These are phyloP conservation scores for Chitala chitala DNA, from an alignment of 2,113 vertebrate genomes.

Conservation along the genomic window DNA sequence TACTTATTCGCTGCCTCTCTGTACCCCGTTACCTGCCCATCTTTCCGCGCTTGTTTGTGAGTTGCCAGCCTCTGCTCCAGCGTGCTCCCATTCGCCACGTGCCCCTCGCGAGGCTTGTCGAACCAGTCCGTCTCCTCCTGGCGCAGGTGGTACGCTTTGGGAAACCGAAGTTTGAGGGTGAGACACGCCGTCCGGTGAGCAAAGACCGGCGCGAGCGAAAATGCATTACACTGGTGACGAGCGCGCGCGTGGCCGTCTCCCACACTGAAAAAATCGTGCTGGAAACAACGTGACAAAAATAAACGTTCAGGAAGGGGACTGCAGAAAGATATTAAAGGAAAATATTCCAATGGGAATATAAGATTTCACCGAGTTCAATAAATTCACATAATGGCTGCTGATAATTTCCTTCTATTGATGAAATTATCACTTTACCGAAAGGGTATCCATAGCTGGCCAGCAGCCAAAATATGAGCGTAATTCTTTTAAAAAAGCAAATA, in stretches of 20 bases:
- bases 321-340: too few species aligned
- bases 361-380: background rate
- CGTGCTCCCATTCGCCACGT: slow-evolving; percentile 70
- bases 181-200: too few species aligned
- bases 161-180: slow-evolving; percentile 64
- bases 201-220: too few species aligned
- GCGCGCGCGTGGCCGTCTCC: too few species aligned
- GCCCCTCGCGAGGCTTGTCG: slow-evolving; percentile 89
- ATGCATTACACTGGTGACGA: too few species aligned
- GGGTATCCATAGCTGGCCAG: background rate
- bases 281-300: background rate
- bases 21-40: slow-evolving; percentile 67
- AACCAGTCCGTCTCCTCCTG: slow-evolving; percentile 97
- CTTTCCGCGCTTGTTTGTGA: slow-evolving; percentile 59
- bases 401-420: background rate
- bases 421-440: background rate
- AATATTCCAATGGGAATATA: background rate
- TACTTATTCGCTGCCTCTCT: too few species aligned
- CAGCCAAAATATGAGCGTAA: background rate
- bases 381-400: background rate
- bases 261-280: background rate
- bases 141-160: slow-evolving; percentile 90
- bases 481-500: background rate
- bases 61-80: slow-evolving; percentile 79
- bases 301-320: background rate